Percentiles rank a stretch among this genome's conserved stretches.
Conservation (phyloP, 53 echinoderm and acorn worm species). For the Echinometra lucunter region DNA sequence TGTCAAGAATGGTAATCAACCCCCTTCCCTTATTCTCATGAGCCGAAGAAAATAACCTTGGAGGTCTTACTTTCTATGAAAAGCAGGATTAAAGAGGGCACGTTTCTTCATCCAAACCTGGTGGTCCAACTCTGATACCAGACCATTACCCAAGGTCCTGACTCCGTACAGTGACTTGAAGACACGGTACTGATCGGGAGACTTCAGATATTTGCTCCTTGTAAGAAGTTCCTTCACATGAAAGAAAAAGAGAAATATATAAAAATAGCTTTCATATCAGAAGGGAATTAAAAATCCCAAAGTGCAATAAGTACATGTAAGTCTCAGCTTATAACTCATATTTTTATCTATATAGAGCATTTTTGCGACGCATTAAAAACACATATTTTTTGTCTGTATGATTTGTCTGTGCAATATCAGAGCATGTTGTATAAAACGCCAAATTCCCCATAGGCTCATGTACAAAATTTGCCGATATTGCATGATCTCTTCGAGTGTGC, state of each 20-base stretch:
- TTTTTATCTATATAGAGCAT: too few relatives aligned
- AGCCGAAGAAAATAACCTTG: neutral
- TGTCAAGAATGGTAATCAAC: neutral
- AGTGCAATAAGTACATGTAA: too few relatives aligned
- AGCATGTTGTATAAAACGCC: too few relatives aligned
- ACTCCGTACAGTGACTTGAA: slow-evolving; percentile 11
- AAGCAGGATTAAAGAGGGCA: slow-evolving; percentile 80
- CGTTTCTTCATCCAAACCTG: slow-evolving; percentile 71
- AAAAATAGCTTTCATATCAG: neutral
- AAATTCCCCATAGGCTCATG: too few relatives aligned
- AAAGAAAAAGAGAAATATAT: neutral
- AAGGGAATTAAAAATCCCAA: neutral
- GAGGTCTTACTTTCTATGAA: slow-evolving; percentile 80
- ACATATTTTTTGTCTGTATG: too few relatives aligned
- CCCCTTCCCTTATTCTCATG: neutral
- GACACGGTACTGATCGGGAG: neutral
- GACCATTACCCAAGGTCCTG: slow-evolving; percentile 74
- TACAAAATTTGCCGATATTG: too few relatives aligned
- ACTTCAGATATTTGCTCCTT: slow-evolving; percentile 29
- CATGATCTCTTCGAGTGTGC: too few relatives aligned
- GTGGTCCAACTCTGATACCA: slow-evolving; percentile 73
- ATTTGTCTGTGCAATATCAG: too few relatives aligned
- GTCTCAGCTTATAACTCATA: neutral
- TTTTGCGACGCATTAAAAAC: too few relatives aligned
- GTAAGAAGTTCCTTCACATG: slow-evolving; percentile 45